Conservation (phyloP, 2,797 vertebrate species). For the Tinamus major region DNA sequence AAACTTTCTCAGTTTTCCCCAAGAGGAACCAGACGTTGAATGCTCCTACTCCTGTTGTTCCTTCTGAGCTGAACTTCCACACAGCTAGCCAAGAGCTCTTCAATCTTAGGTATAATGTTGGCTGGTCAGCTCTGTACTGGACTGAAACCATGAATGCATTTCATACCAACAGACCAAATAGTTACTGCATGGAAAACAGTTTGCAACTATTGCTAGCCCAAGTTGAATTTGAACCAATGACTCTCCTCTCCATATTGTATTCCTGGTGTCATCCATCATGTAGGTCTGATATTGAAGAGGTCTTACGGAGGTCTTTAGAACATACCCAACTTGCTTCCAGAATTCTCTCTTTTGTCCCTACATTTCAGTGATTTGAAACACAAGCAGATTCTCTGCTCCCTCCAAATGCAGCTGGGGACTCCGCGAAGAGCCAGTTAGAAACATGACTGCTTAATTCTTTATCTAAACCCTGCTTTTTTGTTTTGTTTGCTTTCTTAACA, state of each 20-base stretch:
- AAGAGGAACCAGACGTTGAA: fast-evolving
- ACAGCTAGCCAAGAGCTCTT: not conserved
- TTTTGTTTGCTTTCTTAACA: constrained; percentile 68
- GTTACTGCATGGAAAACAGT: not conserved
- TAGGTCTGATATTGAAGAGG: not conserved
- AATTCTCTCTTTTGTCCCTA: not conserved
- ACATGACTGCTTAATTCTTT: not conserved
- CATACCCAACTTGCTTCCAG: not conserved
- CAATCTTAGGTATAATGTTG: not conserved
- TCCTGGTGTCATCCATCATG: not conserved
- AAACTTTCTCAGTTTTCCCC: not conserved
- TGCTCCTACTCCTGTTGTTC: not conserved
- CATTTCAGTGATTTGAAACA: not conserved
- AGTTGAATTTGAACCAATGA: not conserved
- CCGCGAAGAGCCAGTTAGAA: fast-evolving
- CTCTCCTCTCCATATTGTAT: not conserved
- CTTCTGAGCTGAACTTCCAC: not conserved
- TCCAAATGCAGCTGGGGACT: not conserved
- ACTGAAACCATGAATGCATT: not conserved
- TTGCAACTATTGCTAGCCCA: not conserved
- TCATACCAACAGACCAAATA: not conserved
- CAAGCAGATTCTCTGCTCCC: not conserved
- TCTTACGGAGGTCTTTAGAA: not conserved
- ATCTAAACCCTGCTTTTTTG: not conserved
- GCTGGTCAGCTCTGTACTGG: not conserved